These are phyloP conservation scores for Callionymus lyra DNA, from an alignment of 2,113 vertebrate genomes.

Conservation along the genomic window DNA sequence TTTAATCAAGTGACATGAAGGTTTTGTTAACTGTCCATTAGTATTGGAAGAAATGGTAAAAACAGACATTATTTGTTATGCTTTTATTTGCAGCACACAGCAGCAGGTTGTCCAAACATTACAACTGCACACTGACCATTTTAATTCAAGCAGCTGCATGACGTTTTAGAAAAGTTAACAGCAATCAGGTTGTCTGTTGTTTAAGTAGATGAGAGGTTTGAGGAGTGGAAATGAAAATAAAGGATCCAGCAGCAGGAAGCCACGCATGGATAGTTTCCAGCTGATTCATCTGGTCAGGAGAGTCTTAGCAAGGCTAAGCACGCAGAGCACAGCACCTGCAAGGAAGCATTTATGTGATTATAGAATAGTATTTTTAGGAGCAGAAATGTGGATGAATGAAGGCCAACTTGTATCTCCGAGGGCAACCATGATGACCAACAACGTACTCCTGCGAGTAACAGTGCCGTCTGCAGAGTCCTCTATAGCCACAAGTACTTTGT, in stretches of 20 bases:
- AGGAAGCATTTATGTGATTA: conserved; percentile 17
- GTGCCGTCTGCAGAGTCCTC: conserved; percentile 68
- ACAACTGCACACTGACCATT: background rate
- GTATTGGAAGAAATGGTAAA: too few species aligned
- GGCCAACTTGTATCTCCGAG: conserved; percentile 61
- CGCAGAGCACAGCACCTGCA: conserved; percentile 64
- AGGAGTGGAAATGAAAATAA: background rate
- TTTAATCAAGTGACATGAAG: too few species aligned
- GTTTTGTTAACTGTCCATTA: too few species aligned
- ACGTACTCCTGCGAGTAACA: conserved; percentile 65
- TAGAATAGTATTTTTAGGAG: background rate
- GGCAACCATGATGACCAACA: conserved; percentile 61
- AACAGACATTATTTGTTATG: background rate
- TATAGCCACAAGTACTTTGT: conserved; percentile 65
- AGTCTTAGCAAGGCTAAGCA: conserved; percentile 31
- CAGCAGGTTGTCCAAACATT: too few species aligned
- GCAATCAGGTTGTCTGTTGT: conserved; percentile 14
- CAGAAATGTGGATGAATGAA: background rate
- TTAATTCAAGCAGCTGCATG: too few species aligned
- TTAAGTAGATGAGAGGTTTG: background rate
- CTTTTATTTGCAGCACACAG: too few species aligned
- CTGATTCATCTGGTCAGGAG: conserved; percentile 2
- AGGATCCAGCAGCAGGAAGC: background rate
- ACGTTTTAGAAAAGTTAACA: conserved; percentile 8
- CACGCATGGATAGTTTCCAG: conserved; percentile 7